phyloP scores from a whole-genome alignment of 2,888 invertebrate species.

The Meiosimyza platycephala region DNA sequence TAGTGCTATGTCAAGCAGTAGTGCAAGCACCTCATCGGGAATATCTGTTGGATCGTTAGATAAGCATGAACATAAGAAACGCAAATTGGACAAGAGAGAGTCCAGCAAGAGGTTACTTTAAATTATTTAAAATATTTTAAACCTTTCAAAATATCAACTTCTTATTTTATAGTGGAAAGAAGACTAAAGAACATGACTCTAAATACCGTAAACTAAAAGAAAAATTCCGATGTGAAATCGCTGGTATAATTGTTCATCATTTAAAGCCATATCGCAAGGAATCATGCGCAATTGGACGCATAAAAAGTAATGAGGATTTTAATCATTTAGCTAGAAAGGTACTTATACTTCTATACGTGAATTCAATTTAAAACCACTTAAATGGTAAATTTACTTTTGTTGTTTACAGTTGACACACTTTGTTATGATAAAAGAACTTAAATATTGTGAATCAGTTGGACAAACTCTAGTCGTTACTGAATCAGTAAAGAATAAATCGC shows the following conservation, averaged over 20 bases:
- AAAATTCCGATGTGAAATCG: conserved; percentile 82
- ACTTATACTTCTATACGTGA: conserved; percentile 35
- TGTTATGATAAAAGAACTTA: conserved; percentile 94
- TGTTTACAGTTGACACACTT: conserved; percentile 88
- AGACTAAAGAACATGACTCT: conserved; percentile 58
- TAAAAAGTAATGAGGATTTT: conserved; percentile 90
- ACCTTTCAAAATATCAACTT: neutral
- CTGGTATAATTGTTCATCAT: conserved; percentile 85
- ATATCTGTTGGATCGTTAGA: conserved; percentile 25
- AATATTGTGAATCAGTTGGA: conserved; percentile 80
- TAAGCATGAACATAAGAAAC: conserved; percentile 52
- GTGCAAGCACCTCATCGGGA: conserved; percentile 12
- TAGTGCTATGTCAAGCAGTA: conserved; percentile 44
- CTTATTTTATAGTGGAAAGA: conserved; percentile 43
- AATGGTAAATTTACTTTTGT: neutral
- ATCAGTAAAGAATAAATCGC: conserved; percentile 89
- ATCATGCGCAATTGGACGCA: conserved; percentile 85
- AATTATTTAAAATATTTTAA: neutral
- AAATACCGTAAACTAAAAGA: conserved; percentile 85
- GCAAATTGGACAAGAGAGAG: conserved; percentile 52
- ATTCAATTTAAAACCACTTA: neutral
- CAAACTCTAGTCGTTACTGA: conserved; percentile 61
- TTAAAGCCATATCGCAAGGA: conserved; percentile 89
- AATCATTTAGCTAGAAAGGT: conserved; percentile 95
- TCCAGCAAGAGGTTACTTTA: conserved; percentile 50